Evolutionary conservation across 2,113 vertebrate species (phyloP).

Genomic region (Hyperopisus bebe): DNA sequence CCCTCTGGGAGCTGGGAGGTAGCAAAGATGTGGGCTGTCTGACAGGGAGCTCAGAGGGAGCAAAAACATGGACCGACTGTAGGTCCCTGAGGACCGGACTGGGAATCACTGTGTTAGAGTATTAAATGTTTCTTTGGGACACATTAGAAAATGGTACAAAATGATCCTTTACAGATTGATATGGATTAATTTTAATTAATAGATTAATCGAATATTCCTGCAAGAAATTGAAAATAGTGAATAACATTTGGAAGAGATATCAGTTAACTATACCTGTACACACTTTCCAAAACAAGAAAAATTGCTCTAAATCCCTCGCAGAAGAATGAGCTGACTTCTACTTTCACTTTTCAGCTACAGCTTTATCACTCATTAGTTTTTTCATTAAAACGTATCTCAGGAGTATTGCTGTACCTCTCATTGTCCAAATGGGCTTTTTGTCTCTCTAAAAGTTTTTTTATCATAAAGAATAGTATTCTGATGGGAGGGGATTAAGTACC

Average conservation of each 20-base stretch:
- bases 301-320: not conserved
- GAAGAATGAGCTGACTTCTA: not conserved
- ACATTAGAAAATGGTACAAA: not conserved
- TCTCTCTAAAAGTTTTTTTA: not conserved
- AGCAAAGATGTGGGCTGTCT: too few relatives aligned
- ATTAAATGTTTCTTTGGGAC: not conserved
- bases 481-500: not conserved
- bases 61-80: too few relatives aligned
- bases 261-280: not conserved
- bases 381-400: not conserved
- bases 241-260: not conserved
- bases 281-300: not conserved
- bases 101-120: not conserved
- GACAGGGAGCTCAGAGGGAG: too few relatives aligned
- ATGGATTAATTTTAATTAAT: not conserved
- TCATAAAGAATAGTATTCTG: not conserved
- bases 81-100: too few relatives aligned
- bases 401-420: not conserved
- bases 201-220: not conserved
- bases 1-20: too few relatives aligned
- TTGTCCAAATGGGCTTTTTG: not conserved
- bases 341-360: not conserved
- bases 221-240: not conserved
- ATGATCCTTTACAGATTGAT: not conserved
- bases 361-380: not conserved